These are phyloP conservation scores for Leguminivora glycinivorella DNA, from an alignment of 1,140 invertebrate genomes.

Conservation along the genomic window DNA sequence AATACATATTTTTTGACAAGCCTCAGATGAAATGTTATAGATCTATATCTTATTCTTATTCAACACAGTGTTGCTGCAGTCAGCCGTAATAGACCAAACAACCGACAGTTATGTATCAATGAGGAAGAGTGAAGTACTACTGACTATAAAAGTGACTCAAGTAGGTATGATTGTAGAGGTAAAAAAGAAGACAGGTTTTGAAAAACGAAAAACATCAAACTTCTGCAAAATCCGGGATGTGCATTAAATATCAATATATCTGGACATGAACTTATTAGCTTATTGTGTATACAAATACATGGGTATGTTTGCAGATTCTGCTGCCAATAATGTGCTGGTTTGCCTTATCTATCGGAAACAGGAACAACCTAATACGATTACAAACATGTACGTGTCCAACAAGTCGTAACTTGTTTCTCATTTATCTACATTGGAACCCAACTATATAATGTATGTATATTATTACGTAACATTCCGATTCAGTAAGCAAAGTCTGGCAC, in stretches of 20 bases:
- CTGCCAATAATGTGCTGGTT: background rate
- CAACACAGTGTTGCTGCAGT: no score
- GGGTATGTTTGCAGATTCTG: background rate
- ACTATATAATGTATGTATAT: background rate
- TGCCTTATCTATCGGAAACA: conserved; percentile 4
- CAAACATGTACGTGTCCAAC: background rate
- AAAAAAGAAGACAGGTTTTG: background rate
- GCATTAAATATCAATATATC: no score
- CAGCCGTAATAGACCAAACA: background rate
- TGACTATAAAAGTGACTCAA: no score
- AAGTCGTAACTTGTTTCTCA: background rate
- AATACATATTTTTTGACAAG: no score
- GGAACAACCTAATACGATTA: conserved; percentile 3
- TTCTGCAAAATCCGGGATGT: background rate
- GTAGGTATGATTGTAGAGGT: no score
- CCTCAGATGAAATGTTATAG: no score
- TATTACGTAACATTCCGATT: background rate
- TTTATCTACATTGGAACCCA: background rate
- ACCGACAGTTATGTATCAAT: background rate
- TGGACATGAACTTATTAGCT: no score
- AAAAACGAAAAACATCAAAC: background rate
- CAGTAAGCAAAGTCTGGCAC: background rate
- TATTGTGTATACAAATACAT: background rate
- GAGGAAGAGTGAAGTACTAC: background rate
- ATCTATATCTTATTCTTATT: no score